Percentiles rank a stretch among this genome's conserved stretches.
phyloP scores from a whole-genome alignment of 2,113 vertebrate genomes.

The Tonatia bakeri region DNA sequence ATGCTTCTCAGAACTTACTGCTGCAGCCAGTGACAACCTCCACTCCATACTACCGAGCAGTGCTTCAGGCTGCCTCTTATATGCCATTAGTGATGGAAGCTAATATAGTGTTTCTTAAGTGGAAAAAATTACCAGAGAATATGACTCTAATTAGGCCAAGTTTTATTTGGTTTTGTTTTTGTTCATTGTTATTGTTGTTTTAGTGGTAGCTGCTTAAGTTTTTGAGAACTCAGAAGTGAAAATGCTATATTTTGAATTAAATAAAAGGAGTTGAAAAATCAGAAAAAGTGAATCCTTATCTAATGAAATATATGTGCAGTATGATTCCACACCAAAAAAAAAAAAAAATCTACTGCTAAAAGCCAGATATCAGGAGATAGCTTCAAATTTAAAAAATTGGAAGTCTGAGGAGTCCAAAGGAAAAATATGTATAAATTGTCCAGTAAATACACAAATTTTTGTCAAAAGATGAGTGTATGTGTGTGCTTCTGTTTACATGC shows the following conservation, averaged over 20 bases:
- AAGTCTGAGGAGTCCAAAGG: not conserved
- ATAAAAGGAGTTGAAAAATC: not conserved
- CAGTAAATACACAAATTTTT: not conserved
- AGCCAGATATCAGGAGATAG: not conserved
- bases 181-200: not conserved
- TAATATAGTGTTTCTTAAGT: not conserved
- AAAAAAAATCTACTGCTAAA: not conserved
- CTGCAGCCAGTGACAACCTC: not conserved
- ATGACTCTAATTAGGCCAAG: not conserved
- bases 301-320: not conserved
- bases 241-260: not conserved
- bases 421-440: not conserved
- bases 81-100: not conserved
- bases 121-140: not conserved
- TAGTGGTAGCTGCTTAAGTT: not conserved
- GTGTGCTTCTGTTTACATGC: not conserved
- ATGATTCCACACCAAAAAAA: not conserved
- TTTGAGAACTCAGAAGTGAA: constrained; percentile 2
- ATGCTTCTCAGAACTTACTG: not conserved
- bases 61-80: not conserved
- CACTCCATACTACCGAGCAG: not conserved
- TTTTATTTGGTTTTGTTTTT: not conserved
- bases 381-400: not conserved
- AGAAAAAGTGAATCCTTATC: not conserved
- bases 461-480: not conserved